These are phyloP conservation scores for Yponomeuta evonymella DNA, from an alignment of 2,888 invertebrate genomes.

Conservation along the genomic window DNA sequence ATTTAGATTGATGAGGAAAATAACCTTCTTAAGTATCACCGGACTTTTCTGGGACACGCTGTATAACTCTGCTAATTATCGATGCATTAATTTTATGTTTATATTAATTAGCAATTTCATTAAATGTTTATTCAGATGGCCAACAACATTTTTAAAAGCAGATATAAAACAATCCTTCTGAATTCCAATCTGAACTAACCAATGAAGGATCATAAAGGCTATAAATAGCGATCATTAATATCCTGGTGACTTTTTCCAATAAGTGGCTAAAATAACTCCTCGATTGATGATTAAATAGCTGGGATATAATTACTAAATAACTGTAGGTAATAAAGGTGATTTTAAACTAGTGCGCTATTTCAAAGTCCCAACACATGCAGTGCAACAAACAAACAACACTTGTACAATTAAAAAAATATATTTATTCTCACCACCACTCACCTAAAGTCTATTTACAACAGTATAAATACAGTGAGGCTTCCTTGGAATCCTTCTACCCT, in stretches of 20 bases:
- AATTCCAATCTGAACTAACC: too few relatives aligned
- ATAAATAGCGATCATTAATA: neutral
- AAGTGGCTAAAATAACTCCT: neutral
- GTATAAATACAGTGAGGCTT: slow-evolving; percentile 52
- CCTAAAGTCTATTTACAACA: slow-evolving; percentile 68
- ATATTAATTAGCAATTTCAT: too few relatives aligned
- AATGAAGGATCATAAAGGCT: too few relatives aligned
- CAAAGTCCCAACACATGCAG: slow-evolving; percentile 10
- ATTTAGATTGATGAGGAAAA: too few relatives aligned
- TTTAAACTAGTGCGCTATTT: slow-evolving; percentile 11
- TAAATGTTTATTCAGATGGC: too few relatives aligned
- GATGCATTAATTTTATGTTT: too few relatives aligned
- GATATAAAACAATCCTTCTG: too few relatives aligned
- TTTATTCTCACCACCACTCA: slow-evolving; percentile 68
- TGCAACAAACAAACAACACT: slow-evolving; percentile 10
- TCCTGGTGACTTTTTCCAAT: neutral
- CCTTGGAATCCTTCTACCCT: neutral
- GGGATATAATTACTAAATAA: neutral
- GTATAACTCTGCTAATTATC: too few relatives aligned
- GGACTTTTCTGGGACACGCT: too few relatives aligned
- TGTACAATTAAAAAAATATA: slow-evolving; percentile 29
- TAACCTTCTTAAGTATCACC: too few relatives aligned
- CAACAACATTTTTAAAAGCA: too few relatives aligned
- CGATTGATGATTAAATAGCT: neutral
- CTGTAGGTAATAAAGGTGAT: neutral